Evolutionary conservation across 1,140 invertebrate genomes (phyloP), one percentile per base, ranked within the genome.

Genomic region (Drosophila rufa): DNA sequence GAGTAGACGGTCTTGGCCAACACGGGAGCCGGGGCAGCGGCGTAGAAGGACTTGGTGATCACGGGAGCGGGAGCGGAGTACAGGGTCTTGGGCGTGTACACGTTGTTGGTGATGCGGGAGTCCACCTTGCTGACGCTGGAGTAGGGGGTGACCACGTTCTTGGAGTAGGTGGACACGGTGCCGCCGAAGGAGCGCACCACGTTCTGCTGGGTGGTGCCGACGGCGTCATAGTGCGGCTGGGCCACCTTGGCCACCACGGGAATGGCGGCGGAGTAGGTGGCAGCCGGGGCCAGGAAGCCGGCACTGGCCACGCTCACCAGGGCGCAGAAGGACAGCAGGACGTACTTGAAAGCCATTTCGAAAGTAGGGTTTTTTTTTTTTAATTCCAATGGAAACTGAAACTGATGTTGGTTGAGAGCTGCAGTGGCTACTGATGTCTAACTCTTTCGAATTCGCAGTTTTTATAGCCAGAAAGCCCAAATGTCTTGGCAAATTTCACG

Each of bases 81-180:
- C 9, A 92, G 60, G 19, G 92, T 89, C 79, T 93, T 93, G 19
- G 91, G 80, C 19, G 93, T 91, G 66, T 92, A 92, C 1, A 93
- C 95, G 71, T 95, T 94, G 83, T 95, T 95, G 92, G 94, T 95
- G 81, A 94, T 93, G 53, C 95, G 93, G 19, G 94, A 94, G 86
- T 95, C 95, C 82, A 93, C 93, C 92, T 95, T 95, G 83, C 94
- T 94, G 7, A 95, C 94, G 75, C 94, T 94, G 59, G 95, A 95
- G 93, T 94, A 95, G n/a, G 95, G 94, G 46, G 94, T 94, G 82
- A 95, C 94, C 17, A 95, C 94, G 46, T 94, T 94, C 89, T 95
- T 95, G 65, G 94, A 94, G 93, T 95, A 95, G 65, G 93, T 93
- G 58, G 95, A 95, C 4, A 95, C 93, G 15, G 94, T 94, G 79